Evolutionary conservation across 2,113 vertebrate genomes (phyloP).

Genomic region (Salvelinus alpinus): DNA sequence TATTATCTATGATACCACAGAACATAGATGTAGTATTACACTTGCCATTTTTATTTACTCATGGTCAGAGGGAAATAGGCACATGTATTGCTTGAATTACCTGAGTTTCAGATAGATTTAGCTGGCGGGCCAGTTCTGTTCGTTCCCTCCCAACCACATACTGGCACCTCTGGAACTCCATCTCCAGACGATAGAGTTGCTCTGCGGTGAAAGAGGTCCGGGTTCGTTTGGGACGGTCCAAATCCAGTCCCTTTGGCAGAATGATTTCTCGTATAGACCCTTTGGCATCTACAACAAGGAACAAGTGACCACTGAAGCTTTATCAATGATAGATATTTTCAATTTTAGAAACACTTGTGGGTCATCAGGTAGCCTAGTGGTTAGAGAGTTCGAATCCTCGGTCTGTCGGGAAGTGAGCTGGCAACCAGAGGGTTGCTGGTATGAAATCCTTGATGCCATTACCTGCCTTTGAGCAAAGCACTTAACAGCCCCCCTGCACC

Average conservation of each 20-base stretch:
- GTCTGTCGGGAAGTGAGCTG: no score
- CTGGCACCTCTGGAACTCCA: slow-evolving; percentile 99
- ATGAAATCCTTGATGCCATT: no score
- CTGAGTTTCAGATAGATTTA: slow-evolving; percentile 98
- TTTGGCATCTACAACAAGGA: slow-evolving; percentile 87
- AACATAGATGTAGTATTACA: no score
- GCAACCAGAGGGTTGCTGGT: no score
- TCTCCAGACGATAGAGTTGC: slow-evolving; percentile 96
- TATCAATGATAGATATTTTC: not conserved
- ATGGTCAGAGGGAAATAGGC: no score
- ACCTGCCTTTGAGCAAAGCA: no score
- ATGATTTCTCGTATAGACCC: slow-evolving; percentile 98
- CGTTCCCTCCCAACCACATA: slow-evolving; percentile 95
- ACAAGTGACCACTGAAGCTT: not conserved
- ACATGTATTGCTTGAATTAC: slow-evolving; percentile 63
- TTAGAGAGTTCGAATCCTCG: no score
- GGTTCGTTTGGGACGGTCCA: slow-evolving; percentile 96
- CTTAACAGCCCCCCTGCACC: no score
- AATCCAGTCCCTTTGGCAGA: slow-evolving; percentile 93
- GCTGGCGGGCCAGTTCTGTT: slow-evolving; percentile 93
- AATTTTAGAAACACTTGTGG: not conserved
- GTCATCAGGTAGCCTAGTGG: no score
- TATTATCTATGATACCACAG: no score
- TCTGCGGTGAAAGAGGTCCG: slow-evolving; percentile 97
- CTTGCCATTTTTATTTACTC: no score